Conservation (phyloP, 2,113 vertebrate species). For the Carettochelys insculpta region DNA sequence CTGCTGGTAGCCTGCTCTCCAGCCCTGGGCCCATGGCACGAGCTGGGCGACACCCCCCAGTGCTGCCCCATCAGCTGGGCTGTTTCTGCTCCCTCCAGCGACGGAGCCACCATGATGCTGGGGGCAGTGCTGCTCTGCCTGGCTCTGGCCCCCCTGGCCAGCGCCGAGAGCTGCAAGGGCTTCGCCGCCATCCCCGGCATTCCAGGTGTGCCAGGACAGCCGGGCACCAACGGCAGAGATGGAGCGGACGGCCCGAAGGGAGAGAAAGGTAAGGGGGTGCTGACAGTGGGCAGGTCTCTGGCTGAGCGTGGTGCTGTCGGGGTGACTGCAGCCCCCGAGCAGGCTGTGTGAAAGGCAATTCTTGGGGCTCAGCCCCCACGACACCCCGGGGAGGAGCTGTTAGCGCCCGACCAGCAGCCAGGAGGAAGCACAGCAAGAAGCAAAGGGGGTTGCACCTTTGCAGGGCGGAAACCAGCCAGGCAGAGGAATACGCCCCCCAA, state of each 20-base stretch:
- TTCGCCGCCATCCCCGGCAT: conserved; percentile 69
- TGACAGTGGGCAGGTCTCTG: not conserved
- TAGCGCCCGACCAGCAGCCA: not conserved
- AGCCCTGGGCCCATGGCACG: not conserved
- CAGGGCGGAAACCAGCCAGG: not conserved
- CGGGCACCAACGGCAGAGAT: conserved; percentile 78
- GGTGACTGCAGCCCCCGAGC: not conserved
- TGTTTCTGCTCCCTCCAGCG: not conserved
- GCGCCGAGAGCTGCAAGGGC: conserved; percentile 52
- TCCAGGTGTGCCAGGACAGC: conserved; percentile 81
- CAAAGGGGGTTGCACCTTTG: not conserved
- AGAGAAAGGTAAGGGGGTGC: conserved; percentile 73
- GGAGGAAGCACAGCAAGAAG: not conserved
- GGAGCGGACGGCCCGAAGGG: conserved; percentile 80
- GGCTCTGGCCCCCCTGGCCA: conserved; percentile 35
- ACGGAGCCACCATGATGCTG: not conserved
- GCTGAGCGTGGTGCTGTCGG: not conserved
- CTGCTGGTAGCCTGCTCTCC: no score
- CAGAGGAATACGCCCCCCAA: not conserved
- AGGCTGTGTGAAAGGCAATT: not conserved
- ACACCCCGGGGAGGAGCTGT: no score
- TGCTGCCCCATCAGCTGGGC: rapidly evolving
- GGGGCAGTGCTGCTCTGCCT: conserved; percentile 48
- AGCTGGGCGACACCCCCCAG: not conserved
- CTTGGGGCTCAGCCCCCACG: not conserved